Evolutionary conservation across 1,140 invertebrate species (phyloP), one percentile per base, ranked within the genome.

Genomic region (Hyposmocoma kahamanoa): DNA sequence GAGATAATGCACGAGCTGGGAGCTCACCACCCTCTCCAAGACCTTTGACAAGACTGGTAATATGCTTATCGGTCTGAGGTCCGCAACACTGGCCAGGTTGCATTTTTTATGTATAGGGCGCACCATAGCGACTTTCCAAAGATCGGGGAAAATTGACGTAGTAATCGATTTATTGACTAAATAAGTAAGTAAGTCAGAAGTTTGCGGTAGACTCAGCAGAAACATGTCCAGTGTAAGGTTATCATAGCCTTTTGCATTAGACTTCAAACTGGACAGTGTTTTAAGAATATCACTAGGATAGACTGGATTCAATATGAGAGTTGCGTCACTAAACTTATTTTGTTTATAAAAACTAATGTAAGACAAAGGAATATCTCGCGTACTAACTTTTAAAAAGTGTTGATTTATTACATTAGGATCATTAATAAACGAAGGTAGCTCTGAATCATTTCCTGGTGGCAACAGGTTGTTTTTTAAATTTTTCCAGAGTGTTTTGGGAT

Each of bases 21-120:
- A 8, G 10, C n/a, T 24, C 1, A 41, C 48, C 26, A 41, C 22
- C 38, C 48, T 43, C 15, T 50, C 22, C 21, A 42, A 21, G 2
- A 39, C 11, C 24, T 39, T 32, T 4, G 47, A 42, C 11, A 49
- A 18, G 3, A 32, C 10, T 20, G 47, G 39, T 19, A 42, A 21
- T 5, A 49, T 21, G 10, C 34, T 41, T 9, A 49, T 42, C 20
- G 47, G 38, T 1, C 47, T n/a, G 18, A 49, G 15, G 15, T 49
- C 47, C 15, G 30, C 39, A 1, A 39, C 10, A 10, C 32, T 22
- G 9, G 43, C 39, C 17, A 45, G 15, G 10, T 34, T 28, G 1
- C 5, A 15, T 28, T 42, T 45, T 28, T 51, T 51, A 28, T 42
- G 49, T 6, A 51, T 42, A 15, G 49, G 32, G 18, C 21, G 32